These are phyloP conservation scores for Montipora sp. DNA, from an alignment of 64 coral and sea anemone genomes.

Conservation along the genomic window DNA sequence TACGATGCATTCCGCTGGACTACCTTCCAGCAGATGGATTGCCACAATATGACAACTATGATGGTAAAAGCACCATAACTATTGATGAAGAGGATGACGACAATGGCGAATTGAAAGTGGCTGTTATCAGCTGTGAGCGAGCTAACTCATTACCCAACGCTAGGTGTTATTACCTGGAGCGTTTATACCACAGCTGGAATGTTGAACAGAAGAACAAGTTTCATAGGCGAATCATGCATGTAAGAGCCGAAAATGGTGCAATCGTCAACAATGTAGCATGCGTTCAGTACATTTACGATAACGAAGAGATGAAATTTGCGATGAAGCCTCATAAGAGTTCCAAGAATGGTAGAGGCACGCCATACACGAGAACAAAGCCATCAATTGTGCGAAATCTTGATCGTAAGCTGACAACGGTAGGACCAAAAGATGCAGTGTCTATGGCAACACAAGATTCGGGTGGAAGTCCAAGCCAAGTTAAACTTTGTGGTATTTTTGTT, in stretches of 20 bases:
- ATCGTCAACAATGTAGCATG: background rate
- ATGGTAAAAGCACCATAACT: background rate
- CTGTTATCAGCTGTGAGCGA: too few species aligned
- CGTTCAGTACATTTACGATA: too few species aligned
- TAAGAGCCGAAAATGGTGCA: background rate
- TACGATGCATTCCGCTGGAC: background rate
- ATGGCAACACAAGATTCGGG: too few species aligned
- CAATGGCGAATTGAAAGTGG: background rate
- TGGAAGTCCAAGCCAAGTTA: background rate
- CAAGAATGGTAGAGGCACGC: too few species aligned
- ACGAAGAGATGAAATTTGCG: too few species aligned
- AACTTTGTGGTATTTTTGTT: too few species aligned
- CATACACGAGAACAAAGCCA: too few species aligned
- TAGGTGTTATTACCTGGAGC: background rate
- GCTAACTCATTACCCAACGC: too few species aligned
- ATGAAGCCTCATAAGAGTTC: too few species aligned
- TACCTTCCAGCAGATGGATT: slow-evolving; percentile 8
- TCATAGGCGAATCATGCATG: slow-evolving; percentile 15
- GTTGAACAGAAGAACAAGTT: slow-evolving; percentile 13
- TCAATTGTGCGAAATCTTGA: too few species aligned
- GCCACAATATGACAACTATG: slow-evolving; percentile 15
- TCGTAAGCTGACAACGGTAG: too few species aligned
- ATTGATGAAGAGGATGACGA: background rate
- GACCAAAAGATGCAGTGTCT: too few species aligned
- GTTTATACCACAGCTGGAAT: background rate